Conservation (phyloP, 1,140 invertebrate species). For the Teleopsis dalmanni region DNA sequence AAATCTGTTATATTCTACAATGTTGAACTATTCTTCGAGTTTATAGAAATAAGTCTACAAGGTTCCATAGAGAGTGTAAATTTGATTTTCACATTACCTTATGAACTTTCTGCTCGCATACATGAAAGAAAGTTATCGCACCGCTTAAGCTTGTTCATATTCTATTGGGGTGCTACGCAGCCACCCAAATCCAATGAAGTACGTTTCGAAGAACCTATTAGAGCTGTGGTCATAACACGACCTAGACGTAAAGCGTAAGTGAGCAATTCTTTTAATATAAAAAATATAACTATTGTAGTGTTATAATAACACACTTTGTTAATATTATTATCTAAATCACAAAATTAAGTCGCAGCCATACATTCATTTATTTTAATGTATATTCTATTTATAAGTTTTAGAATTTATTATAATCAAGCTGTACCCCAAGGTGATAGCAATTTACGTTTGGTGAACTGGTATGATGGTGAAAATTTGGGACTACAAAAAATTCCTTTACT, state of each 20-base stretch:
- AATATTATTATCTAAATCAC: too few relatives aligned
- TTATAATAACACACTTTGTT: too few relatives aligned
- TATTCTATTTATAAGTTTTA: slow-evolving; percentile 35
- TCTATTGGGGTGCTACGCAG: slow-evolving; percentile 36
- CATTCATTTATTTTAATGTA: not conserved
- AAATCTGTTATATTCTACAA: slow-evolving; percentile 36
- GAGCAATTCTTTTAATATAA: too few relatives aligned
- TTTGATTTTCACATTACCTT: slow-evolving; percentile 31
- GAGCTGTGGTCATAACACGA: slow-evolving; percentile 33
- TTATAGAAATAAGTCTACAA: slow-evolving; percentile 31
- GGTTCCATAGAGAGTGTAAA: slow-evolving; percentile 37
- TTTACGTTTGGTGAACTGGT: slow-evolving; percentile 60
- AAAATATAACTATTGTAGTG: too few relatives aligned
- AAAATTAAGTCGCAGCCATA: too few relatives aligned
- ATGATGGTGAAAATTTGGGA: slow-evolving; percentile 48
- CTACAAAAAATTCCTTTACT: slow-evolving; percentile 56
- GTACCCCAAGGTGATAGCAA: slow-evolving; percentile 47
- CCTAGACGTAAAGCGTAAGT: slow-evolving; percentile 27
- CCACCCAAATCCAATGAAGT: slow-evolving; percentile 17
- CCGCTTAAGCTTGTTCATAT: slow-evolving; percentile 38
- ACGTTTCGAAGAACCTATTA: slow-evolving; percentile 30
- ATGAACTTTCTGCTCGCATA: slow-evolving; percentile 21
- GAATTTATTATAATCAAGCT: slow-evolving; percentile 62
- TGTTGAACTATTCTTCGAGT: slow-evolving; percentile 26
- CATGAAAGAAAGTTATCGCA: slow-evolving; percentile 27